Evolutionary conservation across 2,888 invertebrate species (phyloP).

Genomic region (Trimorus sp.): DNA sequence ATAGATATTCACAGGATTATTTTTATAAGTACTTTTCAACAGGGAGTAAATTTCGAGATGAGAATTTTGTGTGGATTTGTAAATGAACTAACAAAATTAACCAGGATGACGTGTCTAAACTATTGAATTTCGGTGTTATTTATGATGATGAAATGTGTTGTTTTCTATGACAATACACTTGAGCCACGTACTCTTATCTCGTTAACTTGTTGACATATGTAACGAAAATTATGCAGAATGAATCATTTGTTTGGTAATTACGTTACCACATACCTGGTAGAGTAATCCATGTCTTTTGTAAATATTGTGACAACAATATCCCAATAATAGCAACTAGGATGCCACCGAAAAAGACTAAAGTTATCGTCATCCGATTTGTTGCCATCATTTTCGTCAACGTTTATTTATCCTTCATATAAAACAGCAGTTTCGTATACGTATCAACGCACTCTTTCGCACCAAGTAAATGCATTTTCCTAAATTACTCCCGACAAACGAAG

Average conservation of each 20-base stretch:
- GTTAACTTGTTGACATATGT: slow-evolving; percentile 1
- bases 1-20: too few relatives aligned
- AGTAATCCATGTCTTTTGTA: slow-evolving; percentile 64
- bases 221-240: neutral
- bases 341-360: slow-evolving; percentile 74
- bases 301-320: slow-evolving; percentile 73
- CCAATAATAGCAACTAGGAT: slow-evolving; percentile 74
- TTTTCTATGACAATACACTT: too few relatives aligned
- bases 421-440: neutral
- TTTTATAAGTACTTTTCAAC: too few relatives aligned
- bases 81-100: neutral
- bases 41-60: too few relatives aligned
- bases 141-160: too few relatives aligned
- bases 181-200: neutral
- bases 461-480: slow-evolving; percentile 28
- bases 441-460: slow-evolving; percentile 7
- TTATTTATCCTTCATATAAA: slow-evolving; percentile 26
- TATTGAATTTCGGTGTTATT: too few relatives aligned
- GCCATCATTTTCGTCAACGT: slow-evolving; percentile 64
- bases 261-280: slow-evolving; percentile 38
- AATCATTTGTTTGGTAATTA: neutral
- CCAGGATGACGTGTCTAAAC: too few relatives aligned
- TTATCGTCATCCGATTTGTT: slow-evolving; percentile 70
- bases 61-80: too few relatives aligned
- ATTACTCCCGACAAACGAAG: slow-evolving; percentile 4